Conservation (phyloP, 2,797 vertebrate genomes). For the Enteromius paludinosus region DNA sequence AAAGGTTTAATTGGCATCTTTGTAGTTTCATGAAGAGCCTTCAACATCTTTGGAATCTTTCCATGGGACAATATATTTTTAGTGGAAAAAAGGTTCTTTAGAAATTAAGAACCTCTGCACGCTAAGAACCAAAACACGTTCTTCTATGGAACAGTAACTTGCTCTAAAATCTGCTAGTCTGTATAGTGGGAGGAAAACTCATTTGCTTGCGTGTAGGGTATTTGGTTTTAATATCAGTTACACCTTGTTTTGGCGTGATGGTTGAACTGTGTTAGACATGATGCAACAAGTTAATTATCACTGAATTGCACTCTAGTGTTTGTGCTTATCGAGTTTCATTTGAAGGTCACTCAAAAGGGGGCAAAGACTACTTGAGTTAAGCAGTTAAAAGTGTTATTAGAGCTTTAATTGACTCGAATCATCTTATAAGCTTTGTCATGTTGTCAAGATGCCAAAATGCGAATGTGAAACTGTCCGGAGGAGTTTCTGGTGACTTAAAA, state of each 20-base stretch:
- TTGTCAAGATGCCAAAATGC: neutral
- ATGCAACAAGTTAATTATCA: neutral
- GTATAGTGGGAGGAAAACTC: neutral
- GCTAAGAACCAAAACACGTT: neutral
- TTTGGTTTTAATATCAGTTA: neutral
- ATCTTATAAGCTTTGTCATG: neutral
- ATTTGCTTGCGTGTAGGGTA: too few relatives aligned
- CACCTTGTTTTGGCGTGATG: neutral
- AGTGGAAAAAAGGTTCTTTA: neutral
- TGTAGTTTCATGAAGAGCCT: neutral
- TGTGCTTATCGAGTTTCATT: neutral
- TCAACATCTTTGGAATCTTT: neutral
- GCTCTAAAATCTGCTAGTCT: neutral
- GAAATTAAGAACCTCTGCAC: neutral
- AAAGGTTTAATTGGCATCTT: neutral
- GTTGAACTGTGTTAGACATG: neutral
- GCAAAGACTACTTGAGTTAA: constrained; percentile 8
- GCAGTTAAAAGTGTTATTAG: neutral
- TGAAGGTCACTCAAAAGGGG: neutral
- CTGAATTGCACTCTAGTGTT: constrained; percentile 6
- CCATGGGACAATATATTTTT: neutral
- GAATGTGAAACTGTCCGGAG: neutral
- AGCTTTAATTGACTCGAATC: neutral
- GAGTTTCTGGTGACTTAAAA: neutral
- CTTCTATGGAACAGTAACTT: neutral